Evolutionary conservation across 1,140 invertebrate genomes (phyloP), one percentile per base, ranked within the genome.

Genomic region (Drosophila aff.): DNA sequence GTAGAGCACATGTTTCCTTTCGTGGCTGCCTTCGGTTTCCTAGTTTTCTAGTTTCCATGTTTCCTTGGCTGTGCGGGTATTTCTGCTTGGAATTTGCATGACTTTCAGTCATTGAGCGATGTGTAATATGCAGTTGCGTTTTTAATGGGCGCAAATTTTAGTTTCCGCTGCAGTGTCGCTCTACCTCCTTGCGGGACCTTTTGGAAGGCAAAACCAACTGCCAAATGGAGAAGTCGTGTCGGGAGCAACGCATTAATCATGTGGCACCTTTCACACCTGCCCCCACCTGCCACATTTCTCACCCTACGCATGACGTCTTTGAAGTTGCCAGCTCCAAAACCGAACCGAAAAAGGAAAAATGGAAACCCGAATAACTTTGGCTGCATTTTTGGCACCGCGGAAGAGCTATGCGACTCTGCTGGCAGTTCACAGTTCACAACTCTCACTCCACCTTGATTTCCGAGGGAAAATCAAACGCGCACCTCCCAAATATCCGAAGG

Each of bases 71-170:
- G 62, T 28, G n/a, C 21, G 10, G 52, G 40, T 53, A 57, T 78
- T 65, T 49, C 44, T 66, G 43, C 60, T 62, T 63, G 46, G 49
- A 68, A 49, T 50, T 76, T 36, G 49, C 75, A 68, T 73, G 64
- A 53, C 73, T 49, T 69, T 67, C 61, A 69, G 36, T 41, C 40
- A 50, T 52, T 47, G 23, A 49, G 49, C 33, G 15, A 26, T 36
- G 55, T 40, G 26, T 41, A 76, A 80, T 82, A 60, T 69, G 58
- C 61, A 77, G 82, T 83, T 71, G 76, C 61, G 68, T 67, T 63
- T 83, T 80, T 80, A 77, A 77, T 83, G 58, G 41, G 38, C 47
- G 44, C 31, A 59, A 23, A 47, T 55, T 80, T 74, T 40, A 33
- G 67, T 78, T 74, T 60, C 28, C 67, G 28, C 23, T 11, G 33